These are phyloP conservation scores for Dermatemys mawii DNA, from an alignment of 2,113 vertebrate genomes.

Conservation along the genomic window DNA sequence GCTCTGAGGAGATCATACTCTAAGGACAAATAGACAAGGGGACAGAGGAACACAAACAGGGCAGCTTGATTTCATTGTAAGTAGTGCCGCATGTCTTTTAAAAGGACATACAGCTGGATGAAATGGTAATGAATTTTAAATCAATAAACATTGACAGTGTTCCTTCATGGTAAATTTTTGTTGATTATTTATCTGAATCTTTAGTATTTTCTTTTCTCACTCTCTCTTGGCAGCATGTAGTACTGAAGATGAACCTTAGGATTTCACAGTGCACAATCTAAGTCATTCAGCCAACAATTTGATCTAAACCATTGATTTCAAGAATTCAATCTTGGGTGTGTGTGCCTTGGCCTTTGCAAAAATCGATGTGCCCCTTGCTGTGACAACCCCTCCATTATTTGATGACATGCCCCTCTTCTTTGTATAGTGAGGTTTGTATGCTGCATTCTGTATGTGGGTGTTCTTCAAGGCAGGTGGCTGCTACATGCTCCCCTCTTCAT, in stretches of 20 bases:
- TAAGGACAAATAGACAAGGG: not conserved
- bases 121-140: not conserved
- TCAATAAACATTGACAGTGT: not conserved
- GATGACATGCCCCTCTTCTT: not conserved
- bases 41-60: not conserved
- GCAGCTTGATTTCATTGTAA: not conserved
- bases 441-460: not conserved
- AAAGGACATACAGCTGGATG: not conserved
- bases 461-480: constrained; percentile 6
- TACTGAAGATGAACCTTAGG: not conserved
- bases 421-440: fast-evolving
- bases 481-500: not conserved
- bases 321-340: not conserved
- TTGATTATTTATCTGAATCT: not conserved
- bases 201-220: not conserved
- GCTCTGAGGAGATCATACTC: not conserved
- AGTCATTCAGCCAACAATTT: not conserved
- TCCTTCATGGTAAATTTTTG: not conserved
- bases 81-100: not conserved
- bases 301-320: not conserved
- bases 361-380: not conserved
- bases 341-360: not conserved
- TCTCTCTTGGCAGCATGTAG: not conserved
- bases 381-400: not conserved
- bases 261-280: not conserved